Evolutionary conservation across 2,113 vertebrate species (phyloP), one percentile per base, ranked within the genome.

Genomic region (Neoarius graeffei): DNA sequence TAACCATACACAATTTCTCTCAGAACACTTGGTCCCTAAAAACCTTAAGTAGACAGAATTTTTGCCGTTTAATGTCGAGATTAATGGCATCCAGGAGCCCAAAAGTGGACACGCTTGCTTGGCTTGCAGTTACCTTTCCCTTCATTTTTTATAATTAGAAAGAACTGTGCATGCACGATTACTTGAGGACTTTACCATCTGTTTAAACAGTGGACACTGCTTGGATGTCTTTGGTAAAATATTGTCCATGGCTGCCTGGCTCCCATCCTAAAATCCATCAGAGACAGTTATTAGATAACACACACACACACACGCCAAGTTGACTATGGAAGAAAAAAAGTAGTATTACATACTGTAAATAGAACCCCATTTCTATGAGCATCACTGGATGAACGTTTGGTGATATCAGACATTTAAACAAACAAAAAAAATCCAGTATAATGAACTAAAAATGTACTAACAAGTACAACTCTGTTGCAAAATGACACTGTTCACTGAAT

Each of bases 151-250:
- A 59, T 66, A 6, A 59, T 77, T 74, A 74, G 17, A 86, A 10
- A 86, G 17, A 82, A 83, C 48, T 62, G 3, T n/a, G 25, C 11
- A n/a, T 56, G 60, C 66, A 85, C 30, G 35, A 25, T 27, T 48
- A 54, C 23, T 25, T 71, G 52, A 81, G 20, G 23, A 20, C 52
- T 76, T 94, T 89, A 96, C 94, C 94, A 92, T 93, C 91, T 94
- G 94, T 90, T 89, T 92, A 89, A 87, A 73, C 76, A 94, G 80
- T 4, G 79, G 91, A 91, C 93, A 94, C 76, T 64, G 81, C 89
- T 94, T 94, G 87, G 92, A 91, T 86, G 92, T 92, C 93, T 93
- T 94, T 84, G 92, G 91, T 89, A 92, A 93, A 87, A 92, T 73
- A 74, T 89, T 92, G 87, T 92, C 94, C 91, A 90, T 67, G 3